Conservation (phyloP, 2,797 vertebrate species). For the Vultur gryphus region DNA sequence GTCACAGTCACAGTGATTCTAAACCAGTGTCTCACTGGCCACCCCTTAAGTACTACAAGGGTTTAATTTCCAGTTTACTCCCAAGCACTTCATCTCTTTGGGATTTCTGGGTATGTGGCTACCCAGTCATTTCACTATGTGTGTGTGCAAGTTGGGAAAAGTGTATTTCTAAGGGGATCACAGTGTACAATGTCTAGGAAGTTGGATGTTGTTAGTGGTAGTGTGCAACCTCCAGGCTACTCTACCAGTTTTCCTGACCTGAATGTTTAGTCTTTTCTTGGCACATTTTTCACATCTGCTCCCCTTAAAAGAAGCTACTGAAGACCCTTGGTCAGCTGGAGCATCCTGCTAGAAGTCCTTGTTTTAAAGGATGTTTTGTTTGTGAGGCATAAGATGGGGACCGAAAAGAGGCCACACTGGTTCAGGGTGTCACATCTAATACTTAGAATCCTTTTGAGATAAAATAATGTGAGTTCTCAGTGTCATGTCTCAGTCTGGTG, state of each 20-base stretch:
- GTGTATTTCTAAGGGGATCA: background rate
- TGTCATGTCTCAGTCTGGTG: background rate
- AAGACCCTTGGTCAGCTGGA: background rate
- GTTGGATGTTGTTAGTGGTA: background rate
- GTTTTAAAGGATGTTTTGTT: background rate
- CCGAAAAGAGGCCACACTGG: background rate
- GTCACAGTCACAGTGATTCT: background rate
- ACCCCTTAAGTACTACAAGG: accelerated
- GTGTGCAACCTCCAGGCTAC: background rate
- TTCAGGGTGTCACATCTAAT: background rate
- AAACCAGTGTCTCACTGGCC: background rate
- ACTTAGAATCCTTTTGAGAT: background rate
- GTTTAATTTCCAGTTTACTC: background rate
- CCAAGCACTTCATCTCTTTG: background rate
- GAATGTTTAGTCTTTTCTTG: background rate
- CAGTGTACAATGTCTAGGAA: too few relatives aligned
- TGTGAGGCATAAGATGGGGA: background rate
- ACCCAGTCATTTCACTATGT: background rate
- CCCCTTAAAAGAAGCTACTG: background rate
- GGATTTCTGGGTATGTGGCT: background rate
- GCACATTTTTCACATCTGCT: background rate
- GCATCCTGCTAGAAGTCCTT: background rate
- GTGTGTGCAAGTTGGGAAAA: background rate
- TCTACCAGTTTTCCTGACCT: background rate
- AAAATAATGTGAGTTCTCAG: background rate